phyloP scores from a whole-genome alignment of 2,888 invertebrate genomes.

The Vandiemenella viatica region DNA sequence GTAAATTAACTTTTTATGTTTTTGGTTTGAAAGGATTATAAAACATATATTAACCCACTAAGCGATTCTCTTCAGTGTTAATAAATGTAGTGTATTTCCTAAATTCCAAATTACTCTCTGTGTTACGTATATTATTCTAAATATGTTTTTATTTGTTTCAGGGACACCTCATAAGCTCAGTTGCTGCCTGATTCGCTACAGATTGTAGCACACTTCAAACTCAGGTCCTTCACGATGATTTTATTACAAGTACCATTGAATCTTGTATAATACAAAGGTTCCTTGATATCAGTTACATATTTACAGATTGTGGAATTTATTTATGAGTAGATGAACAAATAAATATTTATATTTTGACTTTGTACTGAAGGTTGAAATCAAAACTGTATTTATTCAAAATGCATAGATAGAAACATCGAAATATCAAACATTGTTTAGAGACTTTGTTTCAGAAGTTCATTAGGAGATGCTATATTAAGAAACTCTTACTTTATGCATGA shows the following conservation, averaged over 20 bases:
- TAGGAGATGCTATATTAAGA: too few species aligned
- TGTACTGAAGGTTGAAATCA: background rate
- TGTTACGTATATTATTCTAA: background rate
- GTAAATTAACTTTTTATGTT: too few species aligned
- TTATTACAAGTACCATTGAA: background rate
- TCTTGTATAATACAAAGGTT: slow-evolving; percentile 2
- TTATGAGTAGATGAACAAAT: background rate
- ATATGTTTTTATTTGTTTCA: background rate
- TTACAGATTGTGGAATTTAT: background rate
- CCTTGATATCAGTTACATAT: slow-evolving; percentile 2
- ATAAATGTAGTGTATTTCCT: background rate
- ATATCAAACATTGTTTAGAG: background rate
- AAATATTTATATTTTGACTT: background rate
- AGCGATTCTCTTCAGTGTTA: slow-evolving; percentile 1
- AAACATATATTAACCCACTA: too few species aligned
- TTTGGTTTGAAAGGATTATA: too few species aligned
- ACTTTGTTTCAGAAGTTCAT: too few species aligned
- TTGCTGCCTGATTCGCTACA: background rate
- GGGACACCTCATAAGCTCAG: background rate
- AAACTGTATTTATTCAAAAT: background rate
- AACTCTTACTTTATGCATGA: too few species aligned
- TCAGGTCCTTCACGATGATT: slow-evolving; percentile 5
- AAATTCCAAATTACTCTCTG: too few species aligned
- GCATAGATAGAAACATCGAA: too few species aligned
- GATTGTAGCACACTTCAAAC: slow-evolving; percentile 2